These are phyloP conservation scores for Lepidocyrtinus sp. DNA, from an alignment of 2,888 invertebrate genomes.

Conservation along the genomic window DNA sequence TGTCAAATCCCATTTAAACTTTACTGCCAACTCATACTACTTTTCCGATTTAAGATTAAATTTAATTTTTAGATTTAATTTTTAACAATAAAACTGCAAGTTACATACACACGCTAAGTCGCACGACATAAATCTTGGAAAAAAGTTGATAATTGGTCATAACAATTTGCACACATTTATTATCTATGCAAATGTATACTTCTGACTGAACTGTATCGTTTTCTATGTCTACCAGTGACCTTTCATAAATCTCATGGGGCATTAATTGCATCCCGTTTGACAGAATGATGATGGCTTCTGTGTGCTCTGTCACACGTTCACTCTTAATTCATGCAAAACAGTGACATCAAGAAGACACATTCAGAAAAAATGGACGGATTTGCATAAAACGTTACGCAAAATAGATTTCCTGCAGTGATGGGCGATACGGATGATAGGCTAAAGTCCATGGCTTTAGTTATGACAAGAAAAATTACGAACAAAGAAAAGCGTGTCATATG, in stretches of 20 bases:
- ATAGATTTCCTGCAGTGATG: background rate
- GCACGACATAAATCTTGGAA: conserved; percentile 6
- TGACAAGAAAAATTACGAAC: background rate
- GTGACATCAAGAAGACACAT: background rate
- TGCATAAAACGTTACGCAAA: background rate
- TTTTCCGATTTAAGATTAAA: too few relatives aligned
- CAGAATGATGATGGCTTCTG: conserved; percentile 6
- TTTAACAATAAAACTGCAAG: background rate
- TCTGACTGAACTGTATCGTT: background rate
- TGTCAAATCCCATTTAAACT: background rate
- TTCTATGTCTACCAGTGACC: background rate
- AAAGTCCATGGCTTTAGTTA: conserved; percentile 3
- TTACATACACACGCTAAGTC: background rate
- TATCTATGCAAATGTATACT: background rate
- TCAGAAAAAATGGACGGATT: background rate
- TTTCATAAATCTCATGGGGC: background rate
- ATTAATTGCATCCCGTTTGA: background rate
- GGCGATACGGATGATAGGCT: background rate
- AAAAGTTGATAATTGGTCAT: background rate
- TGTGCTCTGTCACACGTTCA: background rate
- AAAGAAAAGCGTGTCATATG: conserved; percentile 12
- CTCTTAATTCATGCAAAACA: conserved; percentile 1
- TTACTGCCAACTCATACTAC: too few relatives aligned
- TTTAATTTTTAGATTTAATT: background rate
- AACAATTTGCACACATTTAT: background rate